Evolutionary conservation across 2,888 invertebrate species (phyloP).

Genomic region (Thymelicus acteon): DNA sequence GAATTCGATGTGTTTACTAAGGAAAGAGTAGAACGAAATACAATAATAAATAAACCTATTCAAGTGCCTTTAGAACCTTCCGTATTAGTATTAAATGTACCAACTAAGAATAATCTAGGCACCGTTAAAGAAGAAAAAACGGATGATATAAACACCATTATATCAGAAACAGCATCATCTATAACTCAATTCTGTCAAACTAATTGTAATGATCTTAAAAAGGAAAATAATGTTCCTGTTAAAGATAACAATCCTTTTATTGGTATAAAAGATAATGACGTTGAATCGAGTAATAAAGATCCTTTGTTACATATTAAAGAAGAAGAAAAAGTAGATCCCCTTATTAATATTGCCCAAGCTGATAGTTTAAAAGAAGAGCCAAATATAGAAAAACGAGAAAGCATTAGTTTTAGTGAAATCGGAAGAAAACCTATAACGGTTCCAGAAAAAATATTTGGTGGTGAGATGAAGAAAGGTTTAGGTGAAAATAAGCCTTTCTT

Average conservation of each 20-base stretch:
- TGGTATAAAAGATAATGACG: conserved; percentile 36
- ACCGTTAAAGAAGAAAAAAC: conserved; percentile 71
- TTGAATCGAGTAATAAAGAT: conserved; percentile 41
- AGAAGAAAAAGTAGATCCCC: conserved; percentile 30
- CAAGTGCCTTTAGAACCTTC: conserved; percentile 64
- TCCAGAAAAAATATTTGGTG: conserved; percentile 29
- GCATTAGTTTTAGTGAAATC: conserved; percentile 65
- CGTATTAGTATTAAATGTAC: conserved; percentile 59
- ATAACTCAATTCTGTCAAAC: conserved; percentile 57
- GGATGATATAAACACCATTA: conserved; percentile 57
- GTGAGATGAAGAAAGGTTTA: conserved; percentile 49
- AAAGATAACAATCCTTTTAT: conserved; percentile 46
- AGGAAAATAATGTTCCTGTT: conserved; percentile 21
- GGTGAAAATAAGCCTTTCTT: conserved; percentile 74
- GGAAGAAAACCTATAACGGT: conserved; percentile 41
- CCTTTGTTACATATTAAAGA: conserved; percentile 42
- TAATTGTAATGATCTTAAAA: conserved; percentile 38
- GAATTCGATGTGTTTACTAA: conserved; percentile 79
- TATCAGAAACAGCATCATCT: conserved; percentile 63
- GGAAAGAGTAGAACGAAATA: conserved; percentile 68
- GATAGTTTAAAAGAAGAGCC: conserved; percentile 21
- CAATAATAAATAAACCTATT: conserved; percentile 53
- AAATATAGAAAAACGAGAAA: conserved; percentile 40
- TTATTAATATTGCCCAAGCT: background rate
- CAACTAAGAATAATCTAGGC: conserved; percentile 67